These are phyloP conservation scores for Drosophila hamatofila DNA, from an alignment of 2,888 invertebrate genomes.

Conservation along the genomic window DNA sequence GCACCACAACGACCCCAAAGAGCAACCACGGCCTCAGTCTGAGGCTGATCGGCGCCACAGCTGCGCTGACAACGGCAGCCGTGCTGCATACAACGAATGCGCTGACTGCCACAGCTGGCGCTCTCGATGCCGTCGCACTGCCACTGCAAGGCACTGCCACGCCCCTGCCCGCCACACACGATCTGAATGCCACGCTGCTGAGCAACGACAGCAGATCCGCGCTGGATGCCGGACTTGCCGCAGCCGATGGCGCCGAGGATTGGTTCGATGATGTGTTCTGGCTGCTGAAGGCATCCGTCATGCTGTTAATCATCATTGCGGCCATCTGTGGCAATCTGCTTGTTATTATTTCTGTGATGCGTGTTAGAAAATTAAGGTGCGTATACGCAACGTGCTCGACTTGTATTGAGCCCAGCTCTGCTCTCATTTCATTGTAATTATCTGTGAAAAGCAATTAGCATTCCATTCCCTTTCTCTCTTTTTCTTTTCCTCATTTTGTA, in stretches of 20 bases:
- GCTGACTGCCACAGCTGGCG: constrained; percentile 43
- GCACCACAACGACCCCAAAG: constrained; percentile 32
- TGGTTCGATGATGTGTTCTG: constrained; percentile 88
- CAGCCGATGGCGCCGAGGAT: constrained; percentile 73
- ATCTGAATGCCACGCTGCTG: constrained; percentile 59
- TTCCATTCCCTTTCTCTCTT: constrained; percentile 20
- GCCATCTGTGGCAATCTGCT: constrained; percentile 96
- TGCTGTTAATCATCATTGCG: constrained; percentile 94
- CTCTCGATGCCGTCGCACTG: constrained; percentile 53
- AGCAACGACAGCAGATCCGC: constrained; percentile 62
- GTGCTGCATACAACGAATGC: constrained; percentile 66
- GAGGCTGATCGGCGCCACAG: constrained; percentile 53
- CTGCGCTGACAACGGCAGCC: constrained; percentile 56
- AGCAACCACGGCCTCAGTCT: constrained; percentile 34
- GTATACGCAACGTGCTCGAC: constrained; percentile 55
- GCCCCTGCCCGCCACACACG: constrained; percentile 48
- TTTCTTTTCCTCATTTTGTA: constrained; percentile 47
- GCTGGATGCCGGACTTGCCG: constrained; percentile 28
- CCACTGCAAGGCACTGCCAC: constrained; percentile 65
- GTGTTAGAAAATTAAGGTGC: constrained; percentile 88
- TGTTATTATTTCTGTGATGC: constrained; percentile 94
- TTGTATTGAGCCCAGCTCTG: neutral
- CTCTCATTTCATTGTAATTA: constrained; percentile 60
- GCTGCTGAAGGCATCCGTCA: constrained; percentile 91
- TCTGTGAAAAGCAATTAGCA: constrained; percentile 76